These are phyloP conservation scores for Acholoe squamosa DNA, from an alignment of 2,888 invertebrate species.

Conservation along the genomic window DNA sequence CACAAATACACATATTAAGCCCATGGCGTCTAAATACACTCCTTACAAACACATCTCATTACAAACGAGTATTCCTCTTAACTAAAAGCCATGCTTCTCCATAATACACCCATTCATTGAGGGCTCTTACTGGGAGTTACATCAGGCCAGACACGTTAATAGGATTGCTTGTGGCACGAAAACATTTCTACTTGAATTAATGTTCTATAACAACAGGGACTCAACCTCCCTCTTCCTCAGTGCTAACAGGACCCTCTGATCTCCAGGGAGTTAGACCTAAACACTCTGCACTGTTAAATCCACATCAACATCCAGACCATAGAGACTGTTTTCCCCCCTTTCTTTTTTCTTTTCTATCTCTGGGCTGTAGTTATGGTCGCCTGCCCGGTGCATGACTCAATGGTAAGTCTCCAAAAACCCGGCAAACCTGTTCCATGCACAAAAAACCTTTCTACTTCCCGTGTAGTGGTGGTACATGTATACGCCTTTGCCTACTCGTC, in stretches of 20 bases:
- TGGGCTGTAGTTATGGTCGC: too few species aligned
- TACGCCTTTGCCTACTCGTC: too few species aligned
- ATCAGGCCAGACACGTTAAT: constrained; percentile 16
- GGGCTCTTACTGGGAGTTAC: not conserved
- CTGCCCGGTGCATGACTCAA: too few species aligned
- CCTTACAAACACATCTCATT: constrained; percentile 12
- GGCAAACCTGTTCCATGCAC: too few species aligned
- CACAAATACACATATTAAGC: not conserved
- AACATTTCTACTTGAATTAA: not conserved
- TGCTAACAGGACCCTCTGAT: not conserved
- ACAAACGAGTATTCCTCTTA: not conserved
- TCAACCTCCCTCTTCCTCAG: not conserved
- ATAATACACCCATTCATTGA: not conserved
- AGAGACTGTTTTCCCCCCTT: not conserved
- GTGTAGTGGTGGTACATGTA: too few species aligned
- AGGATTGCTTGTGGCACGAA: not conserved
- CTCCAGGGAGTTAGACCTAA: not conserved
- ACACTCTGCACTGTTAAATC: not conserved
- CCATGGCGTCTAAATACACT: not conserved
- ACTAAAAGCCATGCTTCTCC: not conserved
- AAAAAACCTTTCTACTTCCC: too few species aligned
- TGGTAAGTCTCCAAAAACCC: too few species aligned
- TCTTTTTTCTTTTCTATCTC: not conserved
- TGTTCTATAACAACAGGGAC: constrained; percentile 12
- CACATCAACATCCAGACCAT: not conserved